These are phyloP conservation scores for Caligus rogercresseyi DNA, from an alignment of 1,140 invertebrate genomes.

Conservation along the genomic window DNA sequence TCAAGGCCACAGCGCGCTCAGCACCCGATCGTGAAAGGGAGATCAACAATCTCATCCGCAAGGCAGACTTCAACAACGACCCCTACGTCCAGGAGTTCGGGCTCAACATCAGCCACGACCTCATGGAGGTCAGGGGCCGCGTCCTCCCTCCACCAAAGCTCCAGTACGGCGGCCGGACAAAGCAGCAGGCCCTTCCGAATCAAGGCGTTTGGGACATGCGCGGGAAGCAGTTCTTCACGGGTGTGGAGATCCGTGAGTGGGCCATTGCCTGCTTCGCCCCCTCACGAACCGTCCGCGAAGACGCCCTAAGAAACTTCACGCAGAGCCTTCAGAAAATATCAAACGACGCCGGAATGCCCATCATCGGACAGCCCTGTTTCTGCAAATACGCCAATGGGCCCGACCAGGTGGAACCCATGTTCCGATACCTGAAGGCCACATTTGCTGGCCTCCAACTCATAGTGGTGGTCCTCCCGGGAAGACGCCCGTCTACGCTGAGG, in stretches of 20 bases:
- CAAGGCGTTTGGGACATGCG: constrained; percentile 99
- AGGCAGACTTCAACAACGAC: constrained; percentile 97
- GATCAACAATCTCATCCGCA: constrained; percentile 89
- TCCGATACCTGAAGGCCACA: constrained; percentile 90
- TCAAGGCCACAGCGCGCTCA: constrained; percentile 94
- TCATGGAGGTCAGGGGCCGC: constrained; percentile 97
- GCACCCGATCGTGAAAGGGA: constrained; percentile 95
- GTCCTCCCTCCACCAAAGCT: constrained; percentile 92
- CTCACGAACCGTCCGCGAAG: constrained; percentile 91
- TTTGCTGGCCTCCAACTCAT: constrained; percentile 90
- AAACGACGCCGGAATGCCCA: constrained; percentile 98
- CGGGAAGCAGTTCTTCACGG: constrained; percentile 98
- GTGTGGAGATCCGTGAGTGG: constrained; percentile 97
- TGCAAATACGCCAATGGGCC: constrained; percentile 99
- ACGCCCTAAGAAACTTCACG: constrained; percentile 84
- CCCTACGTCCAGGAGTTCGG: constrained; percentile 98
- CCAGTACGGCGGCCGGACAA: constrained; percentile 93
- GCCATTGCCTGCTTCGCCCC: constrained; percentile 99
- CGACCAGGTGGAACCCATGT: constrained; percentile 99
- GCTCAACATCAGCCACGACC: constrained; percentile 83
- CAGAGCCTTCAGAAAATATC: constrained; percentile 95
- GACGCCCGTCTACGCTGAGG: constrained; percentile 98
- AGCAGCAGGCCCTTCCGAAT: constrained; percentile 88
- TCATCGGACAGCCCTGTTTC: constrained; percentile 90
- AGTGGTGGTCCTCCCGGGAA: constrained; percentile 92